Evolutionary conservation across 2,888 invertebrate species (phyloP).

Genomic region (Trachelus troglodyta): DNA sequence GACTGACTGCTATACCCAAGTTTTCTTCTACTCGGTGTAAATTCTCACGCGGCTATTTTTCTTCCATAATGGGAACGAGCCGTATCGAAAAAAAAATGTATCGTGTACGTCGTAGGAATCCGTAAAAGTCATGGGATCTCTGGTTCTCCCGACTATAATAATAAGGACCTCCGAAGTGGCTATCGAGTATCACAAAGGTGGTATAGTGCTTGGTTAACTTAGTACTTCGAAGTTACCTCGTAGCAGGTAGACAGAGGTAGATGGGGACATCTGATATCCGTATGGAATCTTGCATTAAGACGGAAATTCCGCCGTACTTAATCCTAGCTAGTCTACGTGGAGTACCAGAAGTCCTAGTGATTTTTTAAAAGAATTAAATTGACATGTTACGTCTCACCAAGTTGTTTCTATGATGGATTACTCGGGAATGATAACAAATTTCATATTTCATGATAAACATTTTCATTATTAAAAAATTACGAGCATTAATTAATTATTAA

Average conservation of each 20-base stretch:
- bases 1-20: not conserved
- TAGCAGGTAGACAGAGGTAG: conserved; percentile 21
- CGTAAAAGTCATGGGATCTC: conserved; percentile 44
- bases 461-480: no score
- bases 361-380: no score
- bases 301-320: not conserved
- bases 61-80: not conserved
- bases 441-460: no score
- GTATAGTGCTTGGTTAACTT: conserved; percentile 10
- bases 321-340: no score
- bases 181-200: conserved; percentile 49
- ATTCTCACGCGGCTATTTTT: conserved; percentile 33
- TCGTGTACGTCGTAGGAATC: conserved; percentile 33
- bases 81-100: not conserved
- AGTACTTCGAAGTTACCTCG: conserved; percentile 12
- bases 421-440: no score
- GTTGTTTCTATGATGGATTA: no score
- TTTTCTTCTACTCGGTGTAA: conserved; percentile 6
- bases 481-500: no score
- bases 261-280: conserved; percentile 51
- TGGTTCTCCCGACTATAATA: conserved; percentile 34
- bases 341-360: no score
- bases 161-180: conserved; percentile 54
- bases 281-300: not conserved
- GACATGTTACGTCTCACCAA: no score